Evolutionary conservation across 1,140 invertebrate species (phyloP).

Genomic region (Sweltsa coloradensis): DNA sequence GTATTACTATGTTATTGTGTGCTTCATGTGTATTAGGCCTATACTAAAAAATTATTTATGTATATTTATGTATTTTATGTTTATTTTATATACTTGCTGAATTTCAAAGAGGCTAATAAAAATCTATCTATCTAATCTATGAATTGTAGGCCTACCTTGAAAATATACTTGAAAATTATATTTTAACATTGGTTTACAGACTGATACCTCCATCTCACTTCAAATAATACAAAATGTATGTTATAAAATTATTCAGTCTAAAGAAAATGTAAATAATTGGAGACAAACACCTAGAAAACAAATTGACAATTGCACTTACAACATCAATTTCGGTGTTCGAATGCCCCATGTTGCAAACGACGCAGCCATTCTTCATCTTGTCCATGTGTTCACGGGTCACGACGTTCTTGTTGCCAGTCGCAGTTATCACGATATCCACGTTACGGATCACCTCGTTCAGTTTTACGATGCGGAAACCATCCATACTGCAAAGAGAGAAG

Average conservation of each 20-base stretch:
- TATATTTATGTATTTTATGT: no score
- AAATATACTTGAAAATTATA: no score
- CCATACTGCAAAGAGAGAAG: slow-evolving; percentile 61
- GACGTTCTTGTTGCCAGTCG: slow-evolving; percentile 94
- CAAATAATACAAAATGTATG: no score
- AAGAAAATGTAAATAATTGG: slow-evolving; percentile 19
- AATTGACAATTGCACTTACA: slow-evolving; percentile 39
- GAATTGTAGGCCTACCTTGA: no score
- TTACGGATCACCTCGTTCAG: slow-evolving; percentile 87
- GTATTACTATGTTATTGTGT: no score
- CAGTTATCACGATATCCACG: slow-evolving; percentile 91
- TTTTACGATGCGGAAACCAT: slow-evolving; percentile 91
- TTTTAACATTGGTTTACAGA: no score
- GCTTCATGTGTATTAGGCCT: no score
- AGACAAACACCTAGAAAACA: background rate
- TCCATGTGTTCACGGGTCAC: slow-evolving; percentile 92
- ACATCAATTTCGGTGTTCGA: slow-evolving; percentile 98
- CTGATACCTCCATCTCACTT: no score
- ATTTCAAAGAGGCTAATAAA: no score
- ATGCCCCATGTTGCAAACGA: slow-evolving; percentile 97
- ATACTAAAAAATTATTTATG: no score
- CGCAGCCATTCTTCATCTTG: slow-evolving; percentile 92
- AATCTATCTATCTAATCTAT: no score
- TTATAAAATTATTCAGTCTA: slow-evolving; percentile 14
- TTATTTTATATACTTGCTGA: no score